Evolutionary conservation across 2,113 vertebrate genomes (phyloP), one percentile per base, ranked within the genome.

Genomic region (Chrysemys picta): DNA sequence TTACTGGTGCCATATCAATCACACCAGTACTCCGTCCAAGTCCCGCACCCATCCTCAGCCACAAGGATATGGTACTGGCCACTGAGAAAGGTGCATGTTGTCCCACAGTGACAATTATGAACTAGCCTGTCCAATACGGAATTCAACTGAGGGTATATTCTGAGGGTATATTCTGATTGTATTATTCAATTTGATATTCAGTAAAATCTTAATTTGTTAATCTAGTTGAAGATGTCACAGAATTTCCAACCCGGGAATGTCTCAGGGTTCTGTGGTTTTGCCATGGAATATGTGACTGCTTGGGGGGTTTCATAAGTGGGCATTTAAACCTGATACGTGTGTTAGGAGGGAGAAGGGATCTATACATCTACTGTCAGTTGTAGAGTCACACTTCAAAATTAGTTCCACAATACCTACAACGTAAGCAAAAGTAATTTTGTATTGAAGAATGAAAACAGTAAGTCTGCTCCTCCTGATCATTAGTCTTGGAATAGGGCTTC

Each of bases 81-180:
- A n/a, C n/a, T n/a, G n/a, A n/a, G n/a, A n/a, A n/a, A n/a, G n/a
- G n/a, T n/a, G n/a, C n/a, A n/a, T n/a, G n/a, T n/a, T n/a, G n/a
- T n/a, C n/a, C n/a, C n/a, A n/a, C n/a, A n/a, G n/a, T n/a, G n/a
- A n/a, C n/a, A n/a, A n/a, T n/a, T n/a, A n/a, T n/a, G n/a, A n/a
- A n/a, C n/a, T n/a, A n/a, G n/a, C n/a, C n/a, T n/a, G n/a, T n/a
- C n/a, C n/a, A n/a, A n/a, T n/a, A 31, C 3, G 69, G 27, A 85
- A 53, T 53, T 87, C 27, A 59, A 9, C 12, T 42, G 80, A 35
- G 1, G 29, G 13, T 31, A 31, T n/a, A n/a, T n/a, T n/a, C n/a
- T n/a, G n/a, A n/a, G n/a, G n/a, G n/a, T n/a, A n/a, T 62, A 52
- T 42, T 4, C 2, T 27, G 4, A 5, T 16, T 0, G 4, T 31